A percentile compares a stretch with the other conserved stretches of the same genome.
Evolutionary conservation across 2,888 invertebrate species (phyloP).

Genomic region (Andricus quercusramuli): DNA sequence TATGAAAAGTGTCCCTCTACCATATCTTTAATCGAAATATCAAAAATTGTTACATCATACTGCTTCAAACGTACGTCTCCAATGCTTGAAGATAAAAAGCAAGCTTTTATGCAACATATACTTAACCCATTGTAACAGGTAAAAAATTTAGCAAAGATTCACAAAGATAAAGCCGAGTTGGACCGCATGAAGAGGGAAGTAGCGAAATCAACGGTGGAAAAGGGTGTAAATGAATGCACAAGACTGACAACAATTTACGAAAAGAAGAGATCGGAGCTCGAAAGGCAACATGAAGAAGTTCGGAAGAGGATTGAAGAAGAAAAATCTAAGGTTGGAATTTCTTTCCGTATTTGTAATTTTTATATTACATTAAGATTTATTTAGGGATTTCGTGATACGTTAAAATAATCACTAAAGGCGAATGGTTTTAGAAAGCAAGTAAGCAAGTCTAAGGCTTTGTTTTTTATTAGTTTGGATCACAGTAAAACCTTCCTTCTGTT

Average conservation of each 20-base stretch:
- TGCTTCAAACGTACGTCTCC: too few species aligned
- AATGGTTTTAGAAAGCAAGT: too few species aligned
- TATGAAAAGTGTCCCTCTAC: too few species aligned
- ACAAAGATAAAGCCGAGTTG: slow-evolving; percentile 94
- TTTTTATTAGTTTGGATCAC: too few species aligned
- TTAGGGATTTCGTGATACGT: too few species aligned
- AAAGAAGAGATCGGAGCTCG: slow-evolving; percentile 87
- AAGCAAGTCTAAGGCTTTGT: too few species aligned
- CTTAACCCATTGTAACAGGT: slow-evolving; percentile 77
- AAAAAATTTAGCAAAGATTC: slow-evolving; percentile 91
- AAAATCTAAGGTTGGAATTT: slow-evolving; percentile 81
- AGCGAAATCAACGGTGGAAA: slow-evolving; percentile 88
- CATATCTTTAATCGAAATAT: too few species aligned
- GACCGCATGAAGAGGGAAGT: slow-evolving; percentile 93
- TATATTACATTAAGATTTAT: not conserved
- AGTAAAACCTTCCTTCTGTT: too few species aligned
- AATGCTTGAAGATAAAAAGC: not conserved
- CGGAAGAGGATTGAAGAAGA: slow-evolving; percentile 85
- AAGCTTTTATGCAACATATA: not conserved
- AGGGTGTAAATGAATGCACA: slow-evolving; percentile 93
- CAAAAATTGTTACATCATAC: too few species aligned
- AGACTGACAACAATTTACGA: slow-evolving; percentile 89
- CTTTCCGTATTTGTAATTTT: slow-evolving; percentile 1
- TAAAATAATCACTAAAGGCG: too few species aligned
- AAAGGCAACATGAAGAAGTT: slow-evolving; percentile 89